Evolutionary conservation across 1,140 invertebrate genomes (phyloP), one percentile per base, ranked within the genome.

Genomic region (Meteorus sp.): DNA sequence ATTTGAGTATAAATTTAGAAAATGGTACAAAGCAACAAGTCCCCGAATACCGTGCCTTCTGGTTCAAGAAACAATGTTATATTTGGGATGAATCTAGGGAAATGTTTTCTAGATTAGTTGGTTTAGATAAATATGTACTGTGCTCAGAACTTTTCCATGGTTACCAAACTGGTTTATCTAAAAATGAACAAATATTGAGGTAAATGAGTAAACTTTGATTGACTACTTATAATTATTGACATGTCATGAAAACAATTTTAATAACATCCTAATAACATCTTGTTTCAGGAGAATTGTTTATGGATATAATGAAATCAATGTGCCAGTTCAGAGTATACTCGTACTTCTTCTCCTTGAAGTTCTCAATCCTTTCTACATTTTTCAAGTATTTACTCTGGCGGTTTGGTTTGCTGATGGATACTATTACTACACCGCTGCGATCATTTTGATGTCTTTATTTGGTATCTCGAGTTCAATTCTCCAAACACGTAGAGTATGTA

Each of bases 331-430:
- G 63, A 85, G 86, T 47, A 82, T 92, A 20, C 69, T 86, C 47
- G 85, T 86, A 2, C 76, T 95, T 5, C 75, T 94, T 0, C 73
- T 92, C 9, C 72, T 93, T 9, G 92, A 94, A 80, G 85, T 91
- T 19, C 84, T 98, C 43, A 95, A 95, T 73, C 97, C 97, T 0
- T 98, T 97, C 79, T 98, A 98, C 76, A 89, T 98, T 44, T 97
- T 96, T 77, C 94, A 97, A 89, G 75, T 92, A 39, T 94, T 93
- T 74, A 93, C 91, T 6, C 83, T 94, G 8, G 77, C 84, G 2
- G 84, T 94, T 27, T 95, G 92, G 91, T 78, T 92, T 3, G 82
- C 85, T 1, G 92, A 94, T 65, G 80, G 85, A 8, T 96, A 96
- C 69, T 86, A 88, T 56, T 94, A 93, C 68, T 97, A 95, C 73